Evolutionary conservation across 2,888 invertebrate genomes (phyloP), one percentile per base, ranked within the genome.

Genomic region (Azorinus chamasolen): DNA sequence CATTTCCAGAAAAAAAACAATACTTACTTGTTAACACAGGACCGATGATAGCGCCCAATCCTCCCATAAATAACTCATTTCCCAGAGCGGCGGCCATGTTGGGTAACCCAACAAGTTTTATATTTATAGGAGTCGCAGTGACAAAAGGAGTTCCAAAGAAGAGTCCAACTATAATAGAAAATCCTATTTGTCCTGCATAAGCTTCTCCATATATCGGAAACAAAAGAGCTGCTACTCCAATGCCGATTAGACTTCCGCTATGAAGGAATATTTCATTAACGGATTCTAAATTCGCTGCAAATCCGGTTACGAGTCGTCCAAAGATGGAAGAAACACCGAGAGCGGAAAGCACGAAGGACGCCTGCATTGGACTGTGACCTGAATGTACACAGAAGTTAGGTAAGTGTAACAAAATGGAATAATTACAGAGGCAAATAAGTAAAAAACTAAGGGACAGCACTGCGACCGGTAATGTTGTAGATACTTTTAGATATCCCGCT

Each of bases 381-480:
- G 68, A 45, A 4, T 20, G 32, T 4, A 59, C 54, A 53, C 77
- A 77, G 32, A 62, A 72, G 16, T 50, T 65, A 2, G 77, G 72
- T 18, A 77, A 55, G 54, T 68, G 58, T 1, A 77, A 57, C 22
- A 77, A 68, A 14, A 77, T 51, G 16, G 63, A 68, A 25, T 77
- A 71, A 18, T 41, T 54, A 18, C 77, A 63, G 18, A 66, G 57
- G 32, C 71, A 72, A 25, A 58, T 63, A 0, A 50, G 18, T 27
- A 77, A 64, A 54, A 77, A 63, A 41, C 77, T 72, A 2, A 68
- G 32, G n/a, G 71, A 57, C 14, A 72, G 39, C 32, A 53, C 64
- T 8, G 48, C 12, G 18, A 68, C 64, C 5, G 51, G 41, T 53
- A 53, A 45, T 6, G 62, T 65, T 16, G 57, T 64, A 14, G 68